Evolutionary conservation across 2,888 invertebrate species (phyloP).

Genomic region (Abrostola triplasia): DNA sequence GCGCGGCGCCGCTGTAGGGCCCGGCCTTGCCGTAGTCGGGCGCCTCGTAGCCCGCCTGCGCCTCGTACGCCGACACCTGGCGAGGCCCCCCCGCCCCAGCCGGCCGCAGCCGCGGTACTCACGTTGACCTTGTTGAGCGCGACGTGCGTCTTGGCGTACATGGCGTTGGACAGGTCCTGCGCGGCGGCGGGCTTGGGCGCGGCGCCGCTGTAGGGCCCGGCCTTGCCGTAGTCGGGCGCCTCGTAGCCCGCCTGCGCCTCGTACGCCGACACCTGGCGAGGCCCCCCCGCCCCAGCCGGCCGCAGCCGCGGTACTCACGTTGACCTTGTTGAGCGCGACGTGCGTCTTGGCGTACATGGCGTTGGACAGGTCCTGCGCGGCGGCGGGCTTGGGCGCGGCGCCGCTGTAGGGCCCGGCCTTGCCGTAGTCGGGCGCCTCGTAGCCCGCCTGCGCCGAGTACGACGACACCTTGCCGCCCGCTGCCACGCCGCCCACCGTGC

Average conservation of each 20-base stretch:
- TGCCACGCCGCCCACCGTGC: constrained; percentile 78
- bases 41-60: too few relatives aligned
- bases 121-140: too few relatives aligned
- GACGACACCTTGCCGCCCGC: constrained; percentile 77
- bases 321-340: constrained; percentile 96
- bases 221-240: constrained; percentile 80
- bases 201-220: too few relatives aligned
- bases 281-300: constrained; percentile 81
- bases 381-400: constrained; percentile 68
- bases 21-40: too few relatives aligned
- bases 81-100: too few relatives aligned
- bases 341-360: constrained; percentile 96
- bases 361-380: constrained; percentile 91
- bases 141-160: too few relatives aligned
- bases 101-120: too few relatives aligned
- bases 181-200: too few relatives aligned
- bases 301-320: constrained; percentile 93
- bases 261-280: constrained; percentile 77
- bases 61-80: too few relatives aligned
- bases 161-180: too few relatives aligned
- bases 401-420: constrained; percentile 77
- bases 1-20: too few relatives aligned
- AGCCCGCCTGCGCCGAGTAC: constrained; percentile 79
- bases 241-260: constrained; percentile 81
- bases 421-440: constrained; percentile 82